phyloP scores from a whole-genome alignment of 2,888 invertebrate genomes.

The Ophioninae sp. region DNA sequence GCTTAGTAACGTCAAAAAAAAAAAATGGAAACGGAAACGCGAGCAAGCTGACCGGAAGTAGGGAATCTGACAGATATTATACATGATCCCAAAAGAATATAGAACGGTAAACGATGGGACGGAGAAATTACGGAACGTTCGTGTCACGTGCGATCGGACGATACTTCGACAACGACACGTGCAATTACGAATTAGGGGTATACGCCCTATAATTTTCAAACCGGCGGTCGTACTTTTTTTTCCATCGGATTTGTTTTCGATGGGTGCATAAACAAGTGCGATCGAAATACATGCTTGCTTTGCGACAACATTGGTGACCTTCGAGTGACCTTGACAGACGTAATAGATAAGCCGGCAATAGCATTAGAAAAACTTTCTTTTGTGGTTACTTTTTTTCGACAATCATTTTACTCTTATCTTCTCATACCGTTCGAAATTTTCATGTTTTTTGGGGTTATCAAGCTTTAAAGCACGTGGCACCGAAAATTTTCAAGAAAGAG shows the following conservation, averaged over 20 bases:
- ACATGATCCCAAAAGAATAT: background rate
- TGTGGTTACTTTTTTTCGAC: background rate
- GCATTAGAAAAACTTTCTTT: background rate
- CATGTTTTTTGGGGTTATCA: too few species aligned
- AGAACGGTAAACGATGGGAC: constrained; percentile 16
- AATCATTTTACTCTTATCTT: background rate
- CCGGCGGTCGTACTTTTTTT: background rate
- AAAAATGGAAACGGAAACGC: background rate
- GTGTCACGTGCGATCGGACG: constrained; percentile 36
- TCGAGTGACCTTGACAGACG: background rate
- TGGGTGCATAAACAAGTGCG: background rate
- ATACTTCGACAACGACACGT: constrained; percentile 23
- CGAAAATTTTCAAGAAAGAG: too few species aligned
- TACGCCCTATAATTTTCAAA: background rate
- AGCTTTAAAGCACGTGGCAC: too few species aligned
- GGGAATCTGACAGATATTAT: background rate
- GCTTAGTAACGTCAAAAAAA: background rate
- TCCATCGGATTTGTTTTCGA: background rate
- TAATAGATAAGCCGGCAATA: background rate
- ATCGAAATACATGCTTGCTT: background rate
- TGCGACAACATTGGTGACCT: background rate
- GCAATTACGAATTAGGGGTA: constrained; percentile 3
- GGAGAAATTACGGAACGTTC: constrained; percentile 18
- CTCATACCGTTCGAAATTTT: too few species aligned
- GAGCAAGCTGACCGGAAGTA: constrained; percentile 44